Evolutionary conservation across 2,113 vertebrate species (phyloP), one percentile per base, ranked within the genome.

Genomic region (Quiscalus mexicanus): DNA sequence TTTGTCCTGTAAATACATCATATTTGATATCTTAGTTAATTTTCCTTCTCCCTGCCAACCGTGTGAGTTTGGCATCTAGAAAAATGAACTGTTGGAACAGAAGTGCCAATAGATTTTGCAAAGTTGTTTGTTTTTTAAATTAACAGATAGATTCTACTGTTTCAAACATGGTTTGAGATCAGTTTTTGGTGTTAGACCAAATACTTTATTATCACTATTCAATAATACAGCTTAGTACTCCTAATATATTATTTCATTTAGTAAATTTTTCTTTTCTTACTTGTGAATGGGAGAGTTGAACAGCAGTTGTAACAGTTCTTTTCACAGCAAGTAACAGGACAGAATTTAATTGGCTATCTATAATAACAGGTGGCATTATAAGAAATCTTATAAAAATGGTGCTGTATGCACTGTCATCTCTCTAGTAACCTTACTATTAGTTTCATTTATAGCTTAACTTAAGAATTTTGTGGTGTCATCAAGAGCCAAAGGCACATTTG

Each of bases 41-140:
- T 55, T 63, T 45, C 5, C 20, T 70, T 69, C 31, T 73, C 52
- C 59, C 12, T 83, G 39, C 18, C 37, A 44, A 3, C 12, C 0
- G 0, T 49, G 4, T 35, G 12, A 71, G 22, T 39, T 18, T 0
- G 2, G 14, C 13, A 18, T 49, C 10, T 85, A 49, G 52, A 80
- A 60, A 11, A 24, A 20, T 44, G 24, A 95, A 31, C 12, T 41
- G 12, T n/a, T 78, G 39, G 52, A 74, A 50, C 3, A 47, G 68
- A 89, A 78, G 53, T 35, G 15, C 22, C 23, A 21, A 74, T 59
- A 45, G 21, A 42, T 39, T 58, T 75, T 50, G 23, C 28, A 28
- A 42, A 2, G 1, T 44, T n/a, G 6, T 9, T 49, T 44, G 39
- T 45, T 84, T 71, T 78, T 47, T 56, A 1, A 58, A 9, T 33